These are phyloP conservation scores for Drosophila ambigua DNA, from an alignment of 1,140 invertebrate genomes.

Conservation along the genomic window DNA sequence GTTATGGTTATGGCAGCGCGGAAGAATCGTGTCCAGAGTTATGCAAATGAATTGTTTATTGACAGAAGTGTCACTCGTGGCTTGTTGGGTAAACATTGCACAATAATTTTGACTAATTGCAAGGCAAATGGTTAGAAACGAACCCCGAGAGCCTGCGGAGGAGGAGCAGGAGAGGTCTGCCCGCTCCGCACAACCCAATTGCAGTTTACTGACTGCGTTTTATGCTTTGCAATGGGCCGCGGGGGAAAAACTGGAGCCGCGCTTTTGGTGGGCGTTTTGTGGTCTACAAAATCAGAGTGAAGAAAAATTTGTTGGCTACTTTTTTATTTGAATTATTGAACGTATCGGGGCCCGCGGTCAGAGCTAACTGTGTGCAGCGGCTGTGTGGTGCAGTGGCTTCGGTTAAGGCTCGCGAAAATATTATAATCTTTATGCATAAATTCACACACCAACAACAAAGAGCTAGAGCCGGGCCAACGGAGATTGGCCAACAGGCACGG, in stretches of 20 bases:
- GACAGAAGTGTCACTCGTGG: slow-evolving; percentile 73
- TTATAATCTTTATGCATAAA: slow-evolving; percentile 80
- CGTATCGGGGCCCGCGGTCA: slow-evolving; percentile 67
- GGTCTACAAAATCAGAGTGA: slow-evolving; percentile 38
- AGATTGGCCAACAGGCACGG: slow-evolving; percentile 6
- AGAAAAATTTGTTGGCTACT: slow-evolving; percentile 63
- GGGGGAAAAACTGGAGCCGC: slow-evolving; percentile 9
- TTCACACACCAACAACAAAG: slow-evolving; percentile 62
- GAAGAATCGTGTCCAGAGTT: slow-evolving; percentile 68
- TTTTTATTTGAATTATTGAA: slow-evolving; percentile 80
- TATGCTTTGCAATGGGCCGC: slow-evolving; percentile 20
- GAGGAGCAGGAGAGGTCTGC: slow-evolving; percentile 13
- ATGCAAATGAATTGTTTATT: slow-evolving; percentile 79
- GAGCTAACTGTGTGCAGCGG: slow-evolving; percentile 65
- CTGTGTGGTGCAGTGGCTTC: slow-evolving; percentile 12
- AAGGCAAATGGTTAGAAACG: slow-evolving; percentile 64
- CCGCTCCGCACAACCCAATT: slow-evolving; percentile 55
- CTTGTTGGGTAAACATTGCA: slow-evolving; percentile 77
- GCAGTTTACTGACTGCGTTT: slow-evolving; percentile 54
- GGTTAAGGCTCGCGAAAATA: slow-evolving; percentile 62
- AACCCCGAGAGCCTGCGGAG: slow-evolving; percentile 17
- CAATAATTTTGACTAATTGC: slow-evolving; percentile 81
- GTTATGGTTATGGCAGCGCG: slow-evolving; percentile 28
- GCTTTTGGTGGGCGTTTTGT: slow-evolving; percentile 62
- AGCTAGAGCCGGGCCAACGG: background rate